Evolutionary conservation across 2,113 vertebrate species (phyloP).

Genomic region (Phainopepla nitens): DNA sequence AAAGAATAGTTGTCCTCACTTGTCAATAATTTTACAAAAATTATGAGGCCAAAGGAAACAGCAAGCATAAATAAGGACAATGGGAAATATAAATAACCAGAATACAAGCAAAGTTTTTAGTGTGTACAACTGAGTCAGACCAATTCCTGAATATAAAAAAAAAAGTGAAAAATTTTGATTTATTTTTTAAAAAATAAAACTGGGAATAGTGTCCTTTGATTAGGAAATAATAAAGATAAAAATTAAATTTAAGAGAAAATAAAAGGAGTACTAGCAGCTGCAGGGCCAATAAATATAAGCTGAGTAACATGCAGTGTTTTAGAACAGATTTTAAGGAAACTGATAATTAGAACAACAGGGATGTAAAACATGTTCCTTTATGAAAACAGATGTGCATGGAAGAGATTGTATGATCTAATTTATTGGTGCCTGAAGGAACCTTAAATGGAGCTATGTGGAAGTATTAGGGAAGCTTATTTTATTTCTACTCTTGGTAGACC

Average conservation of each 20-base stretch:
- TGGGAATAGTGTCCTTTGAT: neutral
- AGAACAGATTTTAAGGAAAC: neutral
- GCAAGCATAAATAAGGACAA: neutral
- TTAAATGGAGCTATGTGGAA: neutral
- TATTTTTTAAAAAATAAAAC: neutral
- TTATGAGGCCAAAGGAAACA: neutral
- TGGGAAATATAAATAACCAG: neutral
- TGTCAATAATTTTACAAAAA: neutral
- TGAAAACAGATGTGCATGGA: neutral
- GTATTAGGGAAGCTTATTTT: neutral
- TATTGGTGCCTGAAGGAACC: neutral
- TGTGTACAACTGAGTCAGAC: neutral
- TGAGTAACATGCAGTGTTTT: neutral
- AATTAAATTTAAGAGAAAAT: neutral
- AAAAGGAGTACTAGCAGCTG: neutral
- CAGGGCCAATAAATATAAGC: neutral
- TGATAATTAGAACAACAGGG: neutral
- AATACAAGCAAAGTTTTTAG: neutral
- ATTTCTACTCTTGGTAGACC: neutral
- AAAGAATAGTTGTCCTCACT: neutral
- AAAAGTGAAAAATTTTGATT: accelerated
- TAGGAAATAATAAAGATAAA: neutral
- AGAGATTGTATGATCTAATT: neutral
- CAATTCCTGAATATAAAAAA: neutral
- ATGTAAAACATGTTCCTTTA: neutral